Base-by-base conservation (phyloP, 2,113 vertebrate species). In the Sardina pilchardus region DNA sequence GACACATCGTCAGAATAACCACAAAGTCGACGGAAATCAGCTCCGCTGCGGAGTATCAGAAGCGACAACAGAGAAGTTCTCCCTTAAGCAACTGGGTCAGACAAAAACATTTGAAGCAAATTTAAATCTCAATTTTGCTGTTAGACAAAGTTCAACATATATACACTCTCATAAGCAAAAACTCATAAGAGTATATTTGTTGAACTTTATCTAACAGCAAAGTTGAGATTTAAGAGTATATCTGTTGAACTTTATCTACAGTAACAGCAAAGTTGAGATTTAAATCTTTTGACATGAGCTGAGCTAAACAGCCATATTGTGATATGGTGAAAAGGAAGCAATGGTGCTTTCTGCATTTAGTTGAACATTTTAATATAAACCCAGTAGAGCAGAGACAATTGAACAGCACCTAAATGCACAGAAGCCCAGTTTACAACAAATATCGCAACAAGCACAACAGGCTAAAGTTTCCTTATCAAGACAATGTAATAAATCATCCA, bases 331-430 rank as follows among this genome's bases (percentile, higher is more conserved):
- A 84, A 42, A 92, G 84, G 84, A 88, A 88, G 82, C 4, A 12
- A 85, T 26, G 43, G 2, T 17, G 24, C 19, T 87, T 6, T 89
- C 71, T 78, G 84, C 86, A 85, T 89, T 59, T 42, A 81, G 34
- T 63, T 88, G 39, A 80, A 84, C 84, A 88, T 82, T 89, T 87
- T 95, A 94, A 94, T 95, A 94, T 85, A 93, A 95, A 95, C 93
- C 83, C 90, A 91, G 89, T 87, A 86, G 87, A 92, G 92, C 90
- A 94, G 78, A 87, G 88, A 90, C 47, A 48, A 16, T 90, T 86
- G 82, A 92, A 92, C 88, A 84, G 88, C 50, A 86, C 81, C 89
- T 86, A 84, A 85, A 84, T 90, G 87, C 88, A 92, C 90, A 92
- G 88, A 86, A 78, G 90, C 81, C 86, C 80, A 85, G 82, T 92